Percentiles rank a stretch among this genome's conserved stretches.
Evolutionary conservation across 2,797 vertebrate genomes (phyloP).

Genomic region (Crocodylus rhombifer): DNA sequence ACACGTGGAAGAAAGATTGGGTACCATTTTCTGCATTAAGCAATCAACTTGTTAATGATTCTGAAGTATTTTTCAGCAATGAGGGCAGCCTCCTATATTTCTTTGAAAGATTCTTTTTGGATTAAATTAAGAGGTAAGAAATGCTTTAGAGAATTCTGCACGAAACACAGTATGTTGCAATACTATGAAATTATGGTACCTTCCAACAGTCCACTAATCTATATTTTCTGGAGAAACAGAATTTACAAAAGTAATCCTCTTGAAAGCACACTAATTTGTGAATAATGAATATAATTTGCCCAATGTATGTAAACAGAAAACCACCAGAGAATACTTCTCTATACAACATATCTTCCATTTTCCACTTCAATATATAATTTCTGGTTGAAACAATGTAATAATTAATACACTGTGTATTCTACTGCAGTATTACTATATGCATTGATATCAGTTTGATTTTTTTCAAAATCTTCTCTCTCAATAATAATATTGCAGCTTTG

Average conservation of each 20-base stretch:
- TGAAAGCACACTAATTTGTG: neutral
- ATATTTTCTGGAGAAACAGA: neutral
- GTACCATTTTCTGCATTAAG: conserved; percentile 9
- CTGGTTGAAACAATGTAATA: neutral
- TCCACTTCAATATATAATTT: neutral
- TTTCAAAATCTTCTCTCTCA: neutral
- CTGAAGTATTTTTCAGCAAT: conserved; percentile 45
- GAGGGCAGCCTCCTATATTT: conserved; percentile 2
- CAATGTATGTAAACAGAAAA: fast-evolving
- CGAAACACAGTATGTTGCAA: neutral
- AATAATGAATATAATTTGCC: neutral
- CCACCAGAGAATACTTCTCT: neutral
- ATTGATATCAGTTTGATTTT: neutral
- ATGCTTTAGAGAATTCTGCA: neutral
- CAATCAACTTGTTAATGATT: conserved; percentile 13
- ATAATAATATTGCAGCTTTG: neutral
- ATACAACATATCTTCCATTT: fast-evolving
- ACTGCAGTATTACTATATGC: neutral
- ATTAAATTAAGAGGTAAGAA: neutral
- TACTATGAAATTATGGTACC: neutral
- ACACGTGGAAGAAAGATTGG: neutral
- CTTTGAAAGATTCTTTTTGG: neutral
- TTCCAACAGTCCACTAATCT: neutral
- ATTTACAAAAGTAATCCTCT: neutral
- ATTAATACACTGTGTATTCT: neutral